Conservation (phyloP, 1,140 invertebrate genomes). For the Brachionus paranguensis region DNA sequence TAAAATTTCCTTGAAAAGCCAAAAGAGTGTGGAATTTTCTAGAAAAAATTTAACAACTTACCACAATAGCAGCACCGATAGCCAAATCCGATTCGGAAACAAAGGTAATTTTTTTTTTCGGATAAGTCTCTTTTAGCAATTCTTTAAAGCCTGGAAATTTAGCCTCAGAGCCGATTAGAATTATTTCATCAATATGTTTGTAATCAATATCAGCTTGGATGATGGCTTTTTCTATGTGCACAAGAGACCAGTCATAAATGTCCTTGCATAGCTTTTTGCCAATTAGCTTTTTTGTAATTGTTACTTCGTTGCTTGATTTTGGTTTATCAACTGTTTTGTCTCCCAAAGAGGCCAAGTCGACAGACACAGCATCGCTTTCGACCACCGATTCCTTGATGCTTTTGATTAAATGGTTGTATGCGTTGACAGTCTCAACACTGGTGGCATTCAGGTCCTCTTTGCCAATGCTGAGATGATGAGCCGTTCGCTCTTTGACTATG, state of each 20-base stretch:
- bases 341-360: background rate
- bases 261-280: slow-evolving; percentile 1
- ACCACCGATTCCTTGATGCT: background rate
- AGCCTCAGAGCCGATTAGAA: background rate
- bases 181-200: slow-evolving; percentile 15
- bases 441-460: background rate
- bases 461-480: background rate
- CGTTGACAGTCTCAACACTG: slow-evolving; percentile 4
- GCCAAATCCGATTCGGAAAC: slow-evolving; percentile 19
- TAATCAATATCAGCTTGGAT: slow-evolving; percentile 19
- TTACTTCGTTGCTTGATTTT: background rate
- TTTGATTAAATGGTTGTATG: background rate
- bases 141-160: slow-evolving; percentile 32
- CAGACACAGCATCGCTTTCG: background rate
- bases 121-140: background rate
- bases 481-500: background rate
- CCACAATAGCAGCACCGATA: slow-evolving; percentile 30
- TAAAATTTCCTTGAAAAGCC: no score
- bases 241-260: slow-evolving; percentile 35
- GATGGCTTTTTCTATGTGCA: slow-evolving; percentile 26
- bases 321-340: background rate
- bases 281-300: slow-evolving; percentile 13
- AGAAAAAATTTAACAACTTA: background rate
- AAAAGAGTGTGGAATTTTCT: no score
- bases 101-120: slow-evolving; percentile 31